Percentiles rank a stretch among this genome's conserved stretches.
Conservation (phyloP, 2,113 vertebrate species). For the Chaetops frenatus region DNA sequence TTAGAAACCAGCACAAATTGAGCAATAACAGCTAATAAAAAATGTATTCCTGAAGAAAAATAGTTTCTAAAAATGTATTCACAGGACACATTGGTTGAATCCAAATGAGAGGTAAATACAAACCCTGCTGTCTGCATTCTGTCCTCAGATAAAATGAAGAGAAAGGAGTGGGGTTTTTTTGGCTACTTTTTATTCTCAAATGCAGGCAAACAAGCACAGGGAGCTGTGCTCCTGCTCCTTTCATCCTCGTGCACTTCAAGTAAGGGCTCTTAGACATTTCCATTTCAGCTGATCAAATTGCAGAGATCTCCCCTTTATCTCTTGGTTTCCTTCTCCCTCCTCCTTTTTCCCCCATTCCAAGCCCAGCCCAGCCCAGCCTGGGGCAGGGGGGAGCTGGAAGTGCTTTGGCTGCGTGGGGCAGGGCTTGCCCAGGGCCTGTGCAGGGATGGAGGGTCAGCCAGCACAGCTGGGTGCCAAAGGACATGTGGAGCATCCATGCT, state of each 20-base stretch:
- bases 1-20: neutral
- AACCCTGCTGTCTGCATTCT: neutral
- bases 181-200: neutral
- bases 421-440: neutral
- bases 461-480: neutral
- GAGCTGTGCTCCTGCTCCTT: neutral
- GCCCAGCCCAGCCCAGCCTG: neutral
- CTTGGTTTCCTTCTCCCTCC: neutral
- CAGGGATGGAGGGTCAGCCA: neutral
- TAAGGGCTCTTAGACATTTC: neutral
- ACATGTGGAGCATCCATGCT: rapidly evolving
- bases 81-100: neutral
- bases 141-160: neutral
- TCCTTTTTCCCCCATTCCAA: neutral
- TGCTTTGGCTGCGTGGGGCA: rapidly evolving
- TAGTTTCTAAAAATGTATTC: slow-evolving; percentile 9
- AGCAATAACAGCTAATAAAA: slow-evolving; percentile 31
- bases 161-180: neutral
- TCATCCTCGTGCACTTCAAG: neutral
- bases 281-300: neutral
- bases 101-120: neutral
- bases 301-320: neutral
- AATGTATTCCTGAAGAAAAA: neutral
- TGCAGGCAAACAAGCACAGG: neutral
- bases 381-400: neutral